Evolutionary conservation across 2,888 invertebrate genomes (phyloP), one percentile per base, ranked within the genome.

Genomic region (Clanis bilineata): DNA sequence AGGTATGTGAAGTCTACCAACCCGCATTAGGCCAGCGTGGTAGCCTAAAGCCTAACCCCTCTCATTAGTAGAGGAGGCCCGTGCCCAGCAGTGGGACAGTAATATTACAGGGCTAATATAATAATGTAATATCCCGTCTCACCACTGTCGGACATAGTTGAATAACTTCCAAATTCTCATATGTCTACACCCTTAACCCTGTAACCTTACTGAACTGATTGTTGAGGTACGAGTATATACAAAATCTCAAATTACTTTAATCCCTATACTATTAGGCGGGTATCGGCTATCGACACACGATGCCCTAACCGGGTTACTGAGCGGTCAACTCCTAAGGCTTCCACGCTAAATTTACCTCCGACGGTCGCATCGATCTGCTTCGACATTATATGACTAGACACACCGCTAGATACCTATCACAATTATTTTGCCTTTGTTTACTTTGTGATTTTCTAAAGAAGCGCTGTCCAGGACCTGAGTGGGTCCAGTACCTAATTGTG

Each of bases 251-350:
- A 28, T 51, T 51, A 32, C 51, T 10, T 32, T 51, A 51, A 51
- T 51, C 51, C 7, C 32, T 9, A 15, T 47, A 28, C 1, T 18
- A 51, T 32, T 28, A 28, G 28, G 32, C 45, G 45, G 44, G 23
- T 10, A 25, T n/a, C 12, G 38, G 44, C 44, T 10, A 25, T n/a
- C 12, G 38, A 32, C 28, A 51, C 28, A 47, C 28, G 12, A 51
- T 28, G 9, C 51, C 28, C 18, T 51, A 51, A 51, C 51, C 28
- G 18, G 51, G 51, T 51, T 51, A 51, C 32, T 10, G 47, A 25
- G 28, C 15, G 47, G 28, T 28, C 18, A 41, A 51, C 51, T 32
- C 10, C 28, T 28, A 28, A 21, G 51, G 51, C 32, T 51, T 51
- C 51, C 4, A 10, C 3, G 28, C 32, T 51, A 51, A 32, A 18